A percentile compares a stretch with the other conserved stretches of the same genome.
phyloP scores from a whole-genome alignment of 1,140 invertebrate species.

The Drosophila suzukii region DNA sequence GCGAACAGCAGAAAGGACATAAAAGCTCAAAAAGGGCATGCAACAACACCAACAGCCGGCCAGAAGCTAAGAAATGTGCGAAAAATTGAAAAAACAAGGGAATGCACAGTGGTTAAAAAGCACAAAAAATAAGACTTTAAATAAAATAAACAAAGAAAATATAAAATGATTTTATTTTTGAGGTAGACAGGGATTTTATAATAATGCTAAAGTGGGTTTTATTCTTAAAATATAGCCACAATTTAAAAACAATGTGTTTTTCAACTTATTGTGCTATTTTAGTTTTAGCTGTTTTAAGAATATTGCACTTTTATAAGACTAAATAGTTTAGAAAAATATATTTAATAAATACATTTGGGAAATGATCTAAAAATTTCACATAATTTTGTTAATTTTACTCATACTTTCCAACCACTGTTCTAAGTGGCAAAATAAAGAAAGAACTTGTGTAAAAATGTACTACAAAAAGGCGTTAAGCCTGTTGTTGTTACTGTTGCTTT shows the following conservation, averaged over 20 bases:
- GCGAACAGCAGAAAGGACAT: slow-evolving; percentile 75
- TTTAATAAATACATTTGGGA: not conserved
- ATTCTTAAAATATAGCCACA: too few species aligned
- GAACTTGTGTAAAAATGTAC: slow-evolving; percentile 72
- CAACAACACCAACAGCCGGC: slow-evolving; percentile 45
- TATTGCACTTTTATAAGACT: too few species aligned
- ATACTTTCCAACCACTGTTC: slow-evolving; percentile 12
- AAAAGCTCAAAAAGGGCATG: slow-evolving; percentile 78
- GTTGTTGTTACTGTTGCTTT: slow-evolving; percentile 46
- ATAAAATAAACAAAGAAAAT: not conserved
- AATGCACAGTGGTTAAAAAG: slow-evolving; percentile 27
- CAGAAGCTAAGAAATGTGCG: slow-evolving; percentile 69
- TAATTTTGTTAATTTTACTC: too few species aligned
- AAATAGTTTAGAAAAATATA: not conserved
- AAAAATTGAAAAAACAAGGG: slow-evolving; percentile 64
- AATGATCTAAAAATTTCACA: not conserved
- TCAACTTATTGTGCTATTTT: too few species aligned
- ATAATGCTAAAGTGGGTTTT: too few species aligned
- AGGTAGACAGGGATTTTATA: too few species aligned
- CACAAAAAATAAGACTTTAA: not conserved
- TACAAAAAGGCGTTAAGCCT: slow-evolving; percentile 78
- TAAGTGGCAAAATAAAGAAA: slow-evolving; percentile 9
- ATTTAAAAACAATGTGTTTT: too few species aligned
- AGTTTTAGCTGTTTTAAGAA: too few species aligned
- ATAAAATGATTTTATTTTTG: too few species aligned